These are phyloP conservation scores for Blastobasis adustella DNA, from an alignment of 2,888 invertebrate genomes.

Conservation along the genomic window DNA sequence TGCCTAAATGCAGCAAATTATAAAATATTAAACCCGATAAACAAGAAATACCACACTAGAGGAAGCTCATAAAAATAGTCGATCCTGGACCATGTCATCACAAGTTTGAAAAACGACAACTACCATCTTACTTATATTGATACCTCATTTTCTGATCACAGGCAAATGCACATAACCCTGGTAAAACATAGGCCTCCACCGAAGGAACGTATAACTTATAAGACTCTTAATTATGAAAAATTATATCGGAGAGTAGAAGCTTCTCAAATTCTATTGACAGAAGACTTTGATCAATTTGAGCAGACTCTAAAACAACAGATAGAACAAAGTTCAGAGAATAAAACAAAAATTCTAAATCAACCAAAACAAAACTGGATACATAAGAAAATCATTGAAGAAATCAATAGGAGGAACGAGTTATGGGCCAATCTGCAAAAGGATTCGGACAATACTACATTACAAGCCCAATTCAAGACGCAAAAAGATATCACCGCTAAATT, in stretches of 20 bases:
- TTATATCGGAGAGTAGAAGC: not conserved
- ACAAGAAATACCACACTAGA: constrained; percentile 14
- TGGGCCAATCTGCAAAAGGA: constrained; percentile 8
- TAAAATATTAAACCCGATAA: constrained; percentile 15
- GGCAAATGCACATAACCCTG: constrained; percentile 16
- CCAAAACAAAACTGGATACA: constrained; percentile 14
- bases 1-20: constrained; percentile 2
- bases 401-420: constrained; percentile 9
- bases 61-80: constrained; percentile 12
- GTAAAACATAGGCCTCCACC: constrained; percentile 1
- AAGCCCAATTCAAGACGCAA: constrained; percentile 2
- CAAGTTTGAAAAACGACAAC: constrained; percentile 14
- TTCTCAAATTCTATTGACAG: not conserved
- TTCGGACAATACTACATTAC: constrained; percentile 2
- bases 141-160: constrained; percentile 18
- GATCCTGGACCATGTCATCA: constrained; percentile 18
- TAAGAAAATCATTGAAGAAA: constrained; percentile 8
- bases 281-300: constrained; percentile 1
- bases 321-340: not conserved
- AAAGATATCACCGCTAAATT: constrained; percentile 2
- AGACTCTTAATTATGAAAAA: constrained; percentile 4
- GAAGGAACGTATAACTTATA: constrained; percentile 2
- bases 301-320: not conserved
- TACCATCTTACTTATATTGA: constrained; percentile 16
- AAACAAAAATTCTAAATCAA: constrained; percentile 7